Conservation (phyloP, 2,113 vertebrate genomes). For the Carollia perspicillata region DNA sequence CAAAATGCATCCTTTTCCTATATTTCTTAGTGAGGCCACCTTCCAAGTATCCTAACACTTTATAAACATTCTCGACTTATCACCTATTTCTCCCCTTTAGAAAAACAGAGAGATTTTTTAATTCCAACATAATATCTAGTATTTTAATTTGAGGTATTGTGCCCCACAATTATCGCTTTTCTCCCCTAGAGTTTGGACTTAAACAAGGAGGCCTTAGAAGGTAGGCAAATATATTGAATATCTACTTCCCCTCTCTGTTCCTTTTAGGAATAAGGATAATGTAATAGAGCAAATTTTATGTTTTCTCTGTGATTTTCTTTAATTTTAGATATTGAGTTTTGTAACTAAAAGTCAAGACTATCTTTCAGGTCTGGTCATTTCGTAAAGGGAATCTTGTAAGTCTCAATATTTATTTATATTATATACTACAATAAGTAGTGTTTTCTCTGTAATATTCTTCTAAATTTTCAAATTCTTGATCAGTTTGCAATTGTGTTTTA, state of each 20-base stretch:
- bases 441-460: not conserved
- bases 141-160: slow-evolving; percentile 7
- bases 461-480: slow-evolving; percentile 28
- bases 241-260: not conserved
- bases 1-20: slow-evolving; percentile 8
- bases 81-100: not conserved
- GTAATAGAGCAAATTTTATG: not conserved
- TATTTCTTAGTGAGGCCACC: slow-evolving; percentile 17
- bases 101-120: slow-evolving; percentile 35
- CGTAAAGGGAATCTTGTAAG: not conserved
- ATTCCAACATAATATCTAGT: not conserved
- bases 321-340: not conserved
- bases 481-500: slow-evolving; percentile 2
- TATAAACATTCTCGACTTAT: slow-evolving; percentile 35
- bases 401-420: slow-evolving; percentile 10
- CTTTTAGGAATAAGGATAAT: not conserved
- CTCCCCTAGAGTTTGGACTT: not conserved
- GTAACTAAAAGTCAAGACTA: slow-evolving; percentile 13
- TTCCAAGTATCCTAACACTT: slow-evolving; percentile 33
- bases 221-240: not conserved
- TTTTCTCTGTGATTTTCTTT: not conserved
- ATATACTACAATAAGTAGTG: not conserved
- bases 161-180: not conserved
- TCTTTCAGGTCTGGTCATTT: not conserved
- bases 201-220: not conserved